Percentiles rank a stretch among this genome's conserved stretches.
phyloP scores from a whole-genome alignment of 2,888 invertebrate species.

The Euplexia lucipara region DNA sequence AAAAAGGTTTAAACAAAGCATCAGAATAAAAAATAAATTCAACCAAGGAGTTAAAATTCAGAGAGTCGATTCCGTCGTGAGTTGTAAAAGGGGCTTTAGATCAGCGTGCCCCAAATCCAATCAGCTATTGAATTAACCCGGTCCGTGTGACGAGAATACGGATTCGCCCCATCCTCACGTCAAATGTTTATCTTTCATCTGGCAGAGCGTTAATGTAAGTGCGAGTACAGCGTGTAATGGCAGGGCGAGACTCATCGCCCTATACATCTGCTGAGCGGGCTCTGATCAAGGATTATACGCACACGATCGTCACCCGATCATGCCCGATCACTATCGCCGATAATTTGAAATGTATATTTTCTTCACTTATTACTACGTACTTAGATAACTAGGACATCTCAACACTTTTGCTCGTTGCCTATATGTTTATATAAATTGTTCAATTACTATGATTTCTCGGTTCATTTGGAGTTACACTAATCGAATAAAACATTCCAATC shows the following conservation, averaged over 20 bases:
- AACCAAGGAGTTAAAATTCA: constrained; percentile 51
- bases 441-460: constrained; percentile 18
- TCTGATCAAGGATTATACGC: constrained; percentile 68
- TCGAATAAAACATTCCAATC: constrained; percentile 44
- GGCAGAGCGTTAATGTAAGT: constrained; percentile 86
- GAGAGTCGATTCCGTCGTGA: constrained; percentile 67
- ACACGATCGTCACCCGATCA: constrained; percentile 61
- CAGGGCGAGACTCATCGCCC: constrained; percentile 68
- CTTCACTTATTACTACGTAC: constrained; percentile 33
- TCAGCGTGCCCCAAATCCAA: constrained; percentile 90
- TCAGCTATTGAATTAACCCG: constrained; percentile 91
- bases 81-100: constrained; percentile 80
- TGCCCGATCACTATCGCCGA: constrained; percentile 59
- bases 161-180: constrained; percentile 88
- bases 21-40: constrained; percentile 36
- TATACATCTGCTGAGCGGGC: constrained; percentile 79
- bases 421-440: constrained; percentile 35
- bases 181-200: constrained; percentile 91
- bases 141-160: constrained; percentile 90
- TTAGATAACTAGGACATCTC: constrained; percentile 13
- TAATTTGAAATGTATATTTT: constrained; percentile 56
- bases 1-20: constrained; percentile 34
- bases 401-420: constrained; percentile 12
- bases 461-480: constrained; percentile 20
- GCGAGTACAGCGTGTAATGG: constrained; percentile 83